Evolutionary conservation across 2,888 invertebrate species (phyloP).

Genomic region (Tetragnatha montana): DNA sequence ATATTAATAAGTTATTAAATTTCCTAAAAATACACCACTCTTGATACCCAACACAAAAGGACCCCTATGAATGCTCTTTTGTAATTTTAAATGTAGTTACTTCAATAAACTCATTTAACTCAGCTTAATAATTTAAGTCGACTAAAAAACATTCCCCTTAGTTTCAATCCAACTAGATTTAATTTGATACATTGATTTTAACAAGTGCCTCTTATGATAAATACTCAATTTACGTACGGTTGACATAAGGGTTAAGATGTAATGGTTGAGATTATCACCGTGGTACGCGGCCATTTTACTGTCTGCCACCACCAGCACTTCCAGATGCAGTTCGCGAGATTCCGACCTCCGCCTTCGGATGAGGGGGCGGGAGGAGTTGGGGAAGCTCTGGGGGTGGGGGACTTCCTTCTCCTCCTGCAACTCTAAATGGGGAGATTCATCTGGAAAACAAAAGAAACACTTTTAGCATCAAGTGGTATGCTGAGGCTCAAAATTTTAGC

Average conservation of each 20-base stretch:
- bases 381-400: background rate
- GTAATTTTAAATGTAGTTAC: too few species aligned
- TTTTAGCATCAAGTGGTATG: too few species aligned
- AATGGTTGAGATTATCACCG: conserved; percentile 83
- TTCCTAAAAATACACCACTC: too few species aligned
- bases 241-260: conserved; percentile 88
- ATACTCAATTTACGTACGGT: conserved; percentile 81
- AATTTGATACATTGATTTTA: too few species aligned
- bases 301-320: conserved; percentile 89
- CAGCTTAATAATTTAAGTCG: too few species aligned
- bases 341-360: conserved; percentile 74
- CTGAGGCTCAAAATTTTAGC: too few species aligned
- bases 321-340: conserved; percentile 82
- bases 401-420: conserved; percentile 8
- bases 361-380: conserved; percentile 9
- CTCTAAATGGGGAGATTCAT: conserved; percentile 22
- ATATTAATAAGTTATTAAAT: too few species aligned
- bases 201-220: background rate
- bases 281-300: conserved; percentile 87
- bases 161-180: too few species aligned
- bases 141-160: too few species aligned
- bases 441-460: conserved; percentile 9
- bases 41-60: too few species aligned
- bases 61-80: too few species aligned
- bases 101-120: too few species aligned